These are phyloP conservation scores for Mimachlamys varia DNA, from an alignment of 2,888 invertebrate species.

Conservation along the genomic window DNA sequence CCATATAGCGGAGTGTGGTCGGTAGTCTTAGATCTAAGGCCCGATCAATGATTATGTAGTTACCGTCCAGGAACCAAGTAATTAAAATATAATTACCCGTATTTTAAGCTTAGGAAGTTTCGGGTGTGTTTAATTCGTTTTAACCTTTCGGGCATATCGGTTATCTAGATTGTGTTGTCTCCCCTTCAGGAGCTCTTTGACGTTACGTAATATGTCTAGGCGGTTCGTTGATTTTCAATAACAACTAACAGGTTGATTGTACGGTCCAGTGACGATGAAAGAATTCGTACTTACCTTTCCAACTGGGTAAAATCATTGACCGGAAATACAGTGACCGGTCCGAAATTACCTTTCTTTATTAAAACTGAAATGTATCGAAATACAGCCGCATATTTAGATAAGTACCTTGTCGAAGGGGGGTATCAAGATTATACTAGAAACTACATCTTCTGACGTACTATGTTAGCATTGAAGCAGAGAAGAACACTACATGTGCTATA, in stretches of 20 bases:
- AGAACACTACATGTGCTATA: too few species aligned
- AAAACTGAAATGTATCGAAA: not conserved
- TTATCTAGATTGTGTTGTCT: constrained; percentile 29
- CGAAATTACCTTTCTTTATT: not conserved
- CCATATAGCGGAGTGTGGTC: not conserved
- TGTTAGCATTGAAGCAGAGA: too few species aligned
- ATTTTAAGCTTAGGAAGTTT: constrained; percentile 6
- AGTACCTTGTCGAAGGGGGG: too few species aligned
- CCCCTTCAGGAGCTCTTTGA: constrained; percentile 13
- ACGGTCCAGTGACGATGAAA: not conserved
- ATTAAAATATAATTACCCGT: constrained; percentile 34
- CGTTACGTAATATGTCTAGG: not conserved
- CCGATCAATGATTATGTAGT: constrained; percentile 16
- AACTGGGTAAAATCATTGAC: not conserved
- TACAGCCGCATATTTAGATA: not conserved
- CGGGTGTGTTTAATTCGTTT: not conserved
- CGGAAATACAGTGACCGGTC: constrained; percentile 2
- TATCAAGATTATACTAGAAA: too few species aligned
- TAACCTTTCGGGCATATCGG: constrained; percentile 14
- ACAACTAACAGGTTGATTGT: not conserved
- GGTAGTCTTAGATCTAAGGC: not conserved
- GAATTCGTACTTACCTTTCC: not conserved
- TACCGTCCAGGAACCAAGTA: constrained; percentile 13
- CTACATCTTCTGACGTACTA: too few species aligned
- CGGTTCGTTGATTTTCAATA: constrained; percentile 9